A percentile compares a stretch with the other conserved stretches of the same genome.
These are phyloP conservation scores for Dioctria linearis DNA, from an alignment of 2,888 invertebrate genomes.

Conservation along the genomic window DNA sequence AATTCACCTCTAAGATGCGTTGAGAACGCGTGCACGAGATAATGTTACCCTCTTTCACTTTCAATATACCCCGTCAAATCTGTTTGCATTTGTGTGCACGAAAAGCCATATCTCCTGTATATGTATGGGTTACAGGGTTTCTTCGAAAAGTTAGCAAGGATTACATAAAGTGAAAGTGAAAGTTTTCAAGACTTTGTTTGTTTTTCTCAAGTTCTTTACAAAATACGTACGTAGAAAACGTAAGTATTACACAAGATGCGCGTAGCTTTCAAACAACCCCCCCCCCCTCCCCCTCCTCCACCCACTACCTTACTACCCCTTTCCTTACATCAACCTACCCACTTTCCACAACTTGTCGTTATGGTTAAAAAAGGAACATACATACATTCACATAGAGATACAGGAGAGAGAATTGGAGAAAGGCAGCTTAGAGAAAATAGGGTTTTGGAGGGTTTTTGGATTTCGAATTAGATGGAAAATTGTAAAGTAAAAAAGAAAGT, in stretches of 20 bases:
- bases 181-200: constrained; percentile 40
- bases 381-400: too few relatives aligned
- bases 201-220: constrained; percentile 30
- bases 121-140: neutral
- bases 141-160: constrained; percentile 26
- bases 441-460: neutral
- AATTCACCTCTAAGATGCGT: constrained; percentile 41
- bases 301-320: too few relatives aligned
- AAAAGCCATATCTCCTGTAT: neutral
- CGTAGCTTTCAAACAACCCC: constrained; percentile 3
- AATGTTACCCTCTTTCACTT: neutral
- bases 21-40: neutral
- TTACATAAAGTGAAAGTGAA: constrained; percentile 47
- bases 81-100: constrained; percentile 8
- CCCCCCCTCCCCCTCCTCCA: neutral
- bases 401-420: too few relatives aligned
- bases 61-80: neutral
- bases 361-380: too few relatives aligned
- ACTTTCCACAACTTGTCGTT: too few relatives aligned
- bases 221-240: constrained; percentile 14
- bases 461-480: constrained; percentile 19
- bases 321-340: too few relatives aligned
- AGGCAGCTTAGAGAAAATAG: too few relatives aligned
- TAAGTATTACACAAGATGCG: constrained; percentile 26
- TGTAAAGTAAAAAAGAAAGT: constrained; percentile 11